A percentile compares a stretch with the other conserved stretches of the same genome.
These are phyloP conservation scores for Mycetomoellerius zeteki DNA, from an alignment of 1,140 invertebrate species.

Conservation along the genomic window DNA sequence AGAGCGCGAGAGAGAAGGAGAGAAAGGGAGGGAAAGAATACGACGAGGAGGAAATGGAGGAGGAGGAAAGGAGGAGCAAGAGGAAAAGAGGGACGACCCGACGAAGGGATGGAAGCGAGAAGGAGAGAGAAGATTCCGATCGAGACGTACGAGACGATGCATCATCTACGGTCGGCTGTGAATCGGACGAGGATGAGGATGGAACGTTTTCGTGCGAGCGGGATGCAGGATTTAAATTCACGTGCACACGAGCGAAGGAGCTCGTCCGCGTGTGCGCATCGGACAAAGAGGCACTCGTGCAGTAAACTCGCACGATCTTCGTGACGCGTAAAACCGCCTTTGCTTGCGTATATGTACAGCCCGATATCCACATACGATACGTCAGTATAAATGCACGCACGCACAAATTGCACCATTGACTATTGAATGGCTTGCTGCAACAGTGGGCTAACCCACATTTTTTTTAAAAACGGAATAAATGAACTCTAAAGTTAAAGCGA, in stretches of 20 bases:
- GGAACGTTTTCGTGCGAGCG: constrained; percentile 55
- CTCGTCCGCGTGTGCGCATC: constrained; percentile 66
- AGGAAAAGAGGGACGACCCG: constrained; percentile 40
- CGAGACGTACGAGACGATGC: constrained; percentile 75
- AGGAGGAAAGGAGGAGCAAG: background rate
- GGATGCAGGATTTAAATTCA: constrained; percentile 72
- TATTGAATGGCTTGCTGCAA: background rate
- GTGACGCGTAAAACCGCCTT: constrained; percentile 68
- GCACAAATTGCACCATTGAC: constrained; percentile 20
- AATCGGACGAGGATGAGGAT: constrained; percentile 70
- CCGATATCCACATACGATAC: constrained; percentile 2
- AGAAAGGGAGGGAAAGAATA: background rate
- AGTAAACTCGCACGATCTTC: constrained; percentile 76
- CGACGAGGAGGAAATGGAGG: background rate
- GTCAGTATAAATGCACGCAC: constrained; percentile 29
- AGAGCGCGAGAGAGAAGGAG: constrained; percentile 9
- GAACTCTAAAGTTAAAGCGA: too few species aligned
- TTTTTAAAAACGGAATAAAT: too few species aligned
- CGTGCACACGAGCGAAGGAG: constrained; percentile 60
- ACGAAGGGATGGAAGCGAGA: constrained; percentile 40
- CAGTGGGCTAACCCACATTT: too few species aligned
- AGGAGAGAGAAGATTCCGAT: constrained; percentile 58
- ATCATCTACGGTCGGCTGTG: constrained; percentile 74
- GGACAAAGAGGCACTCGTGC: constrained; percentile 76
- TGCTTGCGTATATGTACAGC: background rate